Evolutionary conservation across 2,797 vertebrate genomes (phyloP).

Genomic region (Neostethus bicornis): DNA sequence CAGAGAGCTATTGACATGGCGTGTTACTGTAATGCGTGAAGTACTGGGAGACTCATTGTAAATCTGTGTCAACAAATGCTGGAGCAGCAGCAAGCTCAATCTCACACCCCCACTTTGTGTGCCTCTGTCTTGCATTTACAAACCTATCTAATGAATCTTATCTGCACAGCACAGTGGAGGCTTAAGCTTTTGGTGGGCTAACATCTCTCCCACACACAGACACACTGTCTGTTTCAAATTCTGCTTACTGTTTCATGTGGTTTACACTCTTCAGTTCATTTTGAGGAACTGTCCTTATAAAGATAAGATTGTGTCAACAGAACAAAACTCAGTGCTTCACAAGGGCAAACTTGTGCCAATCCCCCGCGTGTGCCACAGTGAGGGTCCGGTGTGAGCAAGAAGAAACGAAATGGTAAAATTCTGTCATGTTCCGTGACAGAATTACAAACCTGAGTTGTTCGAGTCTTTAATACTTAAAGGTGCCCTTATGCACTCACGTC

Average conservation of each 20-base stretch:
- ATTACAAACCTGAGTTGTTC: constrained; percentile 53
- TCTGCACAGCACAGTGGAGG: constrained; percentile 74
- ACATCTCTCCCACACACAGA: constrained; percentile 62
- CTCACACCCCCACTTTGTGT: constrained; percentile 43
- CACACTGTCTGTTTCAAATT: constrained; percentile 39
- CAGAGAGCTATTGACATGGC: constrained; percentile 76
- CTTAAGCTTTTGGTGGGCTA: constrained; percentile 76
- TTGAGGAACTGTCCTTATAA: constrained; percentile 62
- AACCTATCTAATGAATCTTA: constrained; percentile 82
- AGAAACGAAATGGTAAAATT: constrained; percentile 45
- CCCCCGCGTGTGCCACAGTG: constrained; percentile 33
- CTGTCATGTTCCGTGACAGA: constrained; percentile 64
- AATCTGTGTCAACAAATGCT: constrained; percentile 80
- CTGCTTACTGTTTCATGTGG: constrained; percentile 59
- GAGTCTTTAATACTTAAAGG: constrained; percentile 63
- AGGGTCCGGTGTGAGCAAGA: constrained; percentile 40
- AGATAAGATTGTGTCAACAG: constrained; percentile 61
- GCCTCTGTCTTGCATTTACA: constrained; percentile 67
- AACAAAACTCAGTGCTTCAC: constrained; percentile 52
- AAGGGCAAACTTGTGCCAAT: constrained; percentile 49
- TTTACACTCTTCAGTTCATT: constrained; percentile 63
- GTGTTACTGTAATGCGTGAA: constrained; percentile 76
- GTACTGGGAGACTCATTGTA: constrained; percentile 77
- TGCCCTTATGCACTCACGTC: constrained; percentile 50
- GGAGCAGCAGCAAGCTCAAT: constrained; percentile 68